phyloP scores from a whole-genome alignment of 1,140 invertebrate genomes.

The Lordiphosa clarofinis region DNA sequence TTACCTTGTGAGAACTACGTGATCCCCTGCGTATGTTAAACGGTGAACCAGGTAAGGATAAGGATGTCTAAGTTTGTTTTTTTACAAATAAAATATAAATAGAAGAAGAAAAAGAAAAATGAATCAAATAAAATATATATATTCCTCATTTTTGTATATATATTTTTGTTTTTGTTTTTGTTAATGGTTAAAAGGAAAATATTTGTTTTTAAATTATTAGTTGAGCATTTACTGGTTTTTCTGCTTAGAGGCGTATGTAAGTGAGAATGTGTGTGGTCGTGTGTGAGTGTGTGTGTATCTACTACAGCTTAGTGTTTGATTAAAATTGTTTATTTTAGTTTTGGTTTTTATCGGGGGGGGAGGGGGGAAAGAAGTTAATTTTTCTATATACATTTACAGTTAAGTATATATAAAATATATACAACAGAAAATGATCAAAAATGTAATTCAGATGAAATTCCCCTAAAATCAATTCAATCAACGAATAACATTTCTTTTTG shows the following conservation, averaged over 20 bases:
- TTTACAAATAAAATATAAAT: slow-evolving; percentile 72
- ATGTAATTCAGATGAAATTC: too few relatives aligned
- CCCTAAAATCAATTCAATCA: too few relatives aligned
- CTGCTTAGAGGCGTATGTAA: slow-evolving; percentile 11
- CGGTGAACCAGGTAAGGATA: slow-evolving; percentile 97
- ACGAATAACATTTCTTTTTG: too few relatives aligned
- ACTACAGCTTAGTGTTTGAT: slow-evolving; percentile 40
- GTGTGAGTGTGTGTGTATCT: slow-evolving; percentile 34
- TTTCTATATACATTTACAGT: too few relatives aligned
- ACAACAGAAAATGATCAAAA: too few relatives aligned
- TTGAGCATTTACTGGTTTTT: slow-evolving; percentile 17
- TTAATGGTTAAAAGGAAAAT: too few relatives aligned
- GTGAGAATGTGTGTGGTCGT: slow-evolving; percentile 11
- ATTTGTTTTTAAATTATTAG: slow-evolving; percentile 3
- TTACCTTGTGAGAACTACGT: slow-evolving; percentile 93
- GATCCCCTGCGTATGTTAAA: slow-evolving; percentile 94
- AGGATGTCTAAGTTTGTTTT: slow-evolving; percentile 88
- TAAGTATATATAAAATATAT: too few relatives aligned
- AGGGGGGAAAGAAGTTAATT: neutral
- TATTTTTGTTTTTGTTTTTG: slow-evolving; percentile 29
- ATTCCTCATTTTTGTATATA: slow-evolving; percentile 49
- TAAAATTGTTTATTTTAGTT: slow-evolving; percentile 16
- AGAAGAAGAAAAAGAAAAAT: slow-evolving; percentile 77
- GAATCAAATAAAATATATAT: slow-evolving; percentile 73
- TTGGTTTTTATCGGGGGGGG: neutral